Evolutionary conservation across 1,140 invertebrate species (phyloP).

Genomic region (Tribolium castaneum): DNA sequence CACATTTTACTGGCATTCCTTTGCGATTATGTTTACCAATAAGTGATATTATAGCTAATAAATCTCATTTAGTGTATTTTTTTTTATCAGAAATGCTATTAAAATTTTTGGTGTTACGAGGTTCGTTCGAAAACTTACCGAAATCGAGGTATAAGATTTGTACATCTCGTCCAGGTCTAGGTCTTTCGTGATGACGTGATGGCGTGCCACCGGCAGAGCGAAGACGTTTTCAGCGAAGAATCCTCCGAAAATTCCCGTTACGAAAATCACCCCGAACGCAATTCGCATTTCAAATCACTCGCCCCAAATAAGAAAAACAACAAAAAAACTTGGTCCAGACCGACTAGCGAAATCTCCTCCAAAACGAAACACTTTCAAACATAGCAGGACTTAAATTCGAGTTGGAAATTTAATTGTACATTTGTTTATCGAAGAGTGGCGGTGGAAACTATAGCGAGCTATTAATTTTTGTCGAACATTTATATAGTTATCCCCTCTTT

Average conservation of each 20-base stretch:
- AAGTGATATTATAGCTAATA: too few species aligned
- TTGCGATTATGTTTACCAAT: too few species aligned
- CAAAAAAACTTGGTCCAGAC: background rate
- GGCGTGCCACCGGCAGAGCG: background rate
- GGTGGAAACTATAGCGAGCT: slow-evolving; percentile 38
- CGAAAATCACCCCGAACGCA: slow-evolving; percentile 23
- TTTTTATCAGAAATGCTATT: too few species aligned
- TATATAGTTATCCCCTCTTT: slow-evolving; percentile 37
- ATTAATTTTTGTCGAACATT: slow-evolving; percentile 41
- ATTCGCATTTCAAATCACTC: slow-evolving; percentile 39
- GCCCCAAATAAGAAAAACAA: background rate
- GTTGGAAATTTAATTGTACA: slow-evolving; percentile 4
- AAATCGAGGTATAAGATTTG: slow-evolving; percentile 22
- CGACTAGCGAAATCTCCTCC: background rate
- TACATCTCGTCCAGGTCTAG: background rate
- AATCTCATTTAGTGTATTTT: too few species aligned
- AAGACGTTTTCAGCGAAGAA: background rate
- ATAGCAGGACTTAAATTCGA: background rate
- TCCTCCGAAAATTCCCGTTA: slow-evolving; percentile 27
- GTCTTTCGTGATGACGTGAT: slow-evolving; percentile 25
- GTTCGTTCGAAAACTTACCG: slow-evolving; percentile 22
- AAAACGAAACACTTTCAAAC: background rate
- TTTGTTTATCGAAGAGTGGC: slow-evolving; percentile 36
- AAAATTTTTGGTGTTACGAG: background rate
- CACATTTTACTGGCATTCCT: too few species aligned